Evolutionary conservation across 2,888 invertebrate genomes (phyloP).

Genomic region (Pterostichus madidus): DNA sequence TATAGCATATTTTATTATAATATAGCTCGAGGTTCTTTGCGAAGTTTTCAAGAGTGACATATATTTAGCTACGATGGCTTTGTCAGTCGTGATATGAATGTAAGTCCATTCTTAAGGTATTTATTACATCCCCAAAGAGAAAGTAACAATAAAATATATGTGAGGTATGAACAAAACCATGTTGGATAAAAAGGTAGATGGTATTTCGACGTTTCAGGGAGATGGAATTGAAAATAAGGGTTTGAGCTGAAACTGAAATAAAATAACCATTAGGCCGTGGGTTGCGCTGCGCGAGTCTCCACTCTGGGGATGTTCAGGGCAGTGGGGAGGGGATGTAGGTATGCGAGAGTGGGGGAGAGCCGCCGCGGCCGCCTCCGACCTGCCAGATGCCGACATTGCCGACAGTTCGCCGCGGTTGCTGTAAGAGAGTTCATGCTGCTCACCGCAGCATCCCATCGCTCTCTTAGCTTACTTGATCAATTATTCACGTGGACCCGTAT

Average conservation of each 20-base stretch:
- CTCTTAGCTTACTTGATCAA: slow-evolving; percentile 7
- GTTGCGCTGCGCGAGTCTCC: slow-evolving; percentile 35
- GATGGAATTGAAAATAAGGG: slow-evolving; percentile 65
- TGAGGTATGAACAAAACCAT: slow-evolving; percentile 7
- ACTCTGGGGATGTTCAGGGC: slow-evolving; percentile 23
- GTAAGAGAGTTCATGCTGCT: slow-evolving; percentile 5
- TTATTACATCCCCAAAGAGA: background rate
- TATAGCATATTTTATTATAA: too few species aligned
- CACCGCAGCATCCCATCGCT: slow-evolving; percentile 25
- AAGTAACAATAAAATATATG: slow-evolving; percentile 21
- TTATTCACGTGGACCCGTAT: slow-evolving; percentile 48
- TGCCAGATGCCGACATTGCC: slow-evolving; percentile 47
- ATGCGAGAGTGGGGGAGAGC: slow-evolving; percentile 50
- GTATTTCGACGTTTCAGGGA: slow-evolving; percentile 50
- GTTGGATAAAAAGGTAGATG: slow-evolving; percentile 30
- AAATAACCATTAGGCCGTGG: slow-evolving; percentile 61
- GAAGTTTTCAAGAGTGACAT: slow-evolving; percentile 3
- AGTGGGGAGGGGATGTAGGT: slow-evolving; percentile 3
- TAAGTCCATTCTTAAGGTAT: background rate
- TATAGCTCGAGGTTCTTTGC: background rate
- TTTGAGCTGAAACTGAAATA: slow-evolving; percentile 63
- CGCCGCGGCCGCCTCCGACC: slow-evolving; percentile 4
- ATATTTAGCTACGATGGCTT: background rate
- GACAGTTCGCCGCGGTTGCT: slow-evolving; percentile 59
- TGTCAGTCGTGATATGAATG: too few species aligned